Conservation (phyloP, 2,113 vertebrate genomes). For the Tor tambroides region DNA sequence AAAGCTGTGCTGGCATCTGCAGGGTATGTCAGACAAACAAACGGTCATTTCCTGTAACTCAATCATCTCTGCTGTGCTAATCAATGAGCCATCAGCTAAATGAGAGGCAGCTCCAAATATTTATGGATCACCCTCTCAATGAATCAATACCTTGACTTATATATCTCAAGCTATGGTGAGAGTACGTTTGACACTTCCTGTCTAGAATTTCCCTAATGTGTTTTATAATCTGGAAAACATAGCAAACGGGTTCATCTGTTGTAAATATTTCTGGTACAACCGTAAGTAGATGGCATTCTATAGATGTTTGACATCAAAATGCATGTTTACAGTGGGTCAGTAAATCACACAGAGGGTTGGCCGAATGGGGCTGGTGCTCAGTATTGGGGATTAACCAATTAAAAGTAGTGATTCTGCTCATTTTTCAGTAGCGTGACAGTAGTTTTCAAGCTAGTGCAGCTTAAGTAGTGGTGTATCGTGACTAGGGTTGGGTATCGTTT, state of each 20-base stretch:
- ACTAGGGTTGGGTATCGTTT: too few species aligned
- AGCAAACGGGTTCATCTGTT: background rate
- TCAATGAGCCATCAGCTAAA: slow-evolving; percentile 42
- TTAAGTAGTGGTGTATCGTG: too few species aligned
- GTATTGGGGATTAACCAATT: background rate
- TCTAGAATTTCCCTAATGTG: background rate
- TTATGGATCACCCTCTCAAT: slow-evolving; percentile 19
- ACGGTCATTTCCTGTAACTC: slow-evolving; percentile 19
- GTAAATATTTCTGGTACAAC: background rate
- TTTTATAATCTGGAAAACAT: background rate
- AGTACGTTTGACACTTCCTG: too few species aligned
- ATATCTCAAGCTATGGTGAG: background rate
- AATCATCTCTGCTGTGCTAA: slow-evolving; percentile 30
- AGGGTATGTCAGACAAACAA: slow-evolving; percentile 16
- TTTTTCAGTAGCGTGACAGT: background rate
- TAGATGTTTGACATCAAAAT: too few species aligned
- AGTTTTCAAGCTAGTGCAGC: background rate
- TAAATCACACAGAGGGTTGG: too few species aligned
- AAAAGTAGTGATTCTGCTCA: background rate
- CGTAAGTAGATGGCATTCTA: background rate
- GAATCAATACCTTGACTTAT: slow-evolving; percentile 1
- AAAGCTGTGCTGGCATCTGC: slow-evolving; percentile 2
- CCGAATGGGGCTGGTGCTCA: too few species aligned
- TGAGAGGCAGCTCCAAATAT: slow-evolving; percentile 19
- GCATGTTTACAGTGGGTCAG: too few species aligned